These are phyloP conservation scores for Phasianus colchicus DNA, from an alignment of 2,113 vertebrate species.

Conservation along the genomic window DNA sequence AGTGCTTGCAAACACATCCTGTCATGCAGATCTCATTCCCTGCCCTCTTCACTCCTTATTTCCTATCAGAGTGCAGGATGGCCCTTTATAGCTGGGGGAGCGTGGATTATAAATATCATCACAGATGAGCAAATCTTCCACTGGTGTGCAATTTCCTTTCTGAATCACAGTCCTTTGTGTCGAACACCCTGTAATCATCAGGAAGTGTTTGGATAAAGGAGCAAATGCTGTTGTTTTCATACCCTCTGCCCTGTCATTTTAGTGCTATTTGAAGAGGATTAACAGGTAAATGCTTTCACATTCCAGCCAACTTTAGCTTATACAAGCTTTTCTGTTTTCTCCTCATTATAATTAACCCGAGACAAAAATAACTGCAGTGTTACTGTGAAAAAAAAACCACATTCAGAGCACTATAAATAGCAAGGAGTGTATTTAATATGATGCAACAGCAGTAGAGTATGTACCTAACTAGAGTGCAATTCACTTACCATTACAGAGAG, in stretches of 20 bases:
- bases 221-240: constrained; percentile 54
- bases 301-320: not conserved
- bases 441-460: not conserved
- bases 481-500: not conserved
- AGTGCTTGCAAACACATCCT: not conserved
- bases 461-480: not conserved
- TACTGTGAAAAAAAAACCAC: not conserved
- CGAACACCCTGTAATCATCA: constrained; percentile 49
- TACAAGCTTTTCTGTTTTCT: not conserved
- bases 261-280: constrained; percentile 51
- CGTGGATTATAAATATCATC: constrained; percentile 54
- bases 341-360: not conserved
- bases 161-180: constrained; percentile 56
- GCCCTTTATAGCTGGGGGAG: not conserved
- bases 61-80: not conserved
- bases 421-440: not conserved
- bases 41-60: not conserved
- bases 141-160: constrained; percentile 53
- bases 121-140: constrained; percentile 53
- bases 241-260: constrained; percentile 64
- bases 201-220: constrained; percentile 45
- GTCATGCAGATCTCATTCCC: not conserved
- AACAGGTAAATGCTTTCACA: constrained; percentile 52
- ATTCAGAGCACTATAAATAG: not conserved
- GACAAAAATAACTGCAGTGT: not conserved